These are phyloP conservation scores for Pterobdella sp. DNA, from an alignment of 2,888 invertebrate species.

Conservation along the genomic window DNA sequence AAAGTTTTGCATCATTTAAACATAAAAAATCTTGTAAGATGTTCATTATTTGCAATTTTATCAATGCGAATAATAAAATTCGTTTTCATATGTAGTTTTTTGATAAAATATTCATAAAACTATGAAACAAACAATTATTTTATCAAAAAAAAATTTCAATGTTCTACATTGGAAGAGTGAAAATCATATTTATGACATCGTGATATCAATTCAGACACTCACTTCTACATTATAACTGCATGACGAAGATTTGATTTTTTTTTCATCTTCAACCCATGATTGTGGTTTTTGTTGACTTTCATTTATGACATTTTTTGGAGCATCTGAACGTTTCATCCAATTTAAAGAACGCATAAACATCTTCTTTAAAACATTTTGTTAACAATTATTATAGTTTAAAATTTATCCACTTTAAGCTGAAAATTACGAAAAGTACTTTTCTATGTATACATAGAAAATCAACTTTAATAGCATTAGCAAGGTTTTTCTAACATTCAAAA, in stretches of 20 bases:
- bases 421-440: too few relatives aligned
- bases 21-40: neutral
- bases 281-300: conserved; percentile 21
- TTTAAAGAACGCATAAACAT: conserved; percentile 22
- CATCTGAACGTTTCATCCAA: conserved; percentile 7
- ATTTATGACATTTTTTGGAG: conserved; percentile 11
- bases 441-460: too few relatives aligned
- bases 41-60: too few relatives aligned
- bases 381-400: too few relatives aligned
- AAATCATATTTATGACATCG: neutral
- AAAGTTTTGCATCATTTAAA: conserved; percentile 1
- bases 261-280: conserved; percentile 20
- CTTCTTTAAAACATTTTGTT: neutral
- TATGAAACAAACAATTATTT: conserved; percentile 5
- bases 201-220: neutral
- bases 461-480: too few relatives aligned
- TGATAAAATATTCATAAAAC: neutral
- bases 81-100: neutral
- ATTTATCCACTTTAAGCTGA: too few relatives aligned
- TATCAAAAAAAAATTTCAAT: conserved; percentile 1
- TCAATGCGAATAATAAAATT: too few relatives aligned
- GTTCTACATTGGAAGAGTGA: neutral
- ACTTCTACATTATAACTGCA: conserved; percentile 25
- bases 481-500: too few relatives aligned
- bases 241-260: conserved; percentile 13